Evolutionary conservation across 1,140 invertebrate genomes (phyloP).

Genomic region (Bombus impatiens): DNA sequence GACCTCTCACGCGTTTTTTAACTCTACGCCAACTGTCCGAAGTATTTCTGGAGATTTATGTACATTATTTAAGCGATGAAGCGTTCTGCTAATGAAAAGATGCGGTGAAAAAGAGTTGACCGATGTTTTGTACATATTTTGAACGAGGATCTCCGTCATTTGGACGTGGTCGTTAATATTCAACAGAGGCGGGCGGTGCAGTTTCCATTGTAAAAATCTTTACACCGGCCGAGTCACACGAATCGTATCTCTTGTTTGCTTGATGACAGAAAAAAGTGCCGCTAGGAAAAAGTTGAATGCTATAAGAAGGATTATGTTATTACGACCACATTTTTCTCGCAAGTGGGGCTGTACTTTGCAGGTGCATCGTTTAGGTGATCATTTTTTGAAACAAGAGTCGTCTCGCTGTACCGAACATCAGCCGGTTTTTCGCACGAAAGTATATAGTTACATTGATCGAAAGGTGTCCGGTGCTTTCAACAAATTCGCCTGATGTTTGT

Average conservation of each 20-base stretch:
- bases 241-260: slow-evolving; percentile 28
- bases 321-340: slow-evolving; percentile 30
- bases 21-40: too few species aligned
- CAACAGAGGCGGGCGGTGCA: slow-evolving; percentile 12
- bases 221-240: background rate
- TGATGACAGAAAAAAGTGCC: slow-evolving; percentile 23
- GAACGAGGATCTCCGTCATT: slow-evolving; percentile 21
- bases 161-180: slow-evolving; percentile 36
- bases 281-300: slow-evolving; percentile 8
- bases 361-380: slow-evolving; percentile 10
- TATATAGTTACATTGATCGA: background rate
- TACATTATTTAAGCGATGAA: slow-evolving; percentile 7
- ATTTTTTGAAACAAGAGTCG: background rate
- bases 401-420: background rate
- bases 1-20: too few species aligned
- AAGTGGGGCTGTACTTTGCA: slow-evolving; percentile 9
- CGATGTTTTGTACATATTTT: slow-evolving; percentile 8
- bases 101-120: background rate
- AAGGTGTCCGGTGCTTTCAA: background rate
- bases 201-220: slow-evolving; percentile 32
- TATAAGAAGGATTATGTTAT: slow-evolving; percentile 14
- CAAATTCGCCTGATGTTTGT: too few species aligned
- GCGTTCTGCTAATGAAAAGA: slow-evolving; percentile 24
- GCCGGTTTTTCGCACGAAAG: background rate
- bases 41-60: background rate